Evolutionary conservation across 2,888 invertebrate genomes (phyloP).

Genomic region (Hydraecia micacea): DNA sequence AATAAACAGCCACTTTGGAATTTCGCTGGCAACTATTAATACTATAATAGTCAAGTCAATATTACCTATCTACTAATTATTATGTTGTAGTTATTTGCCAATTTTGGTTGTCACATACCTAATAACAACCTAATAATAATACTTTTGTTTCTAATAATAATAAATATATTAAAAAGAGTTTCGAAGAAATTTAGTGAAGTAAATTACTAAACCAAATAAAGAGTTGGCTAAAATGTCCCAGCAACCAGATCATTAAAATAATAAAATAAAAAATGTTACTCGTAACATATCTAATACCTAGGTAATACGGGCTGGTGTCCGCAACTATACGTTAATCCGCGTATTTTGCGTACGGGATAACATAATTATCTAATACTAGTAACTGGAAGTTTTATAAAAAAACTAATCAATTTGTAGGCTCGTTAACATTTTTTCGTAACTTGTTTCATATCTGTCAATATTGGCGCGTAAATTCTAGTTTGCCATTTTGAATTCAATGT

Average conservation of each 20-base stretch:
- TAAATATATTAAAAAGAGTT: too few species aligned
- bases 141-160: conserved; percentile 6
- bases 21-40: conserved; percentile 60
- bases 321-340: too few species aligned
- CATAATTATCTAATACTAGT: too few species aligned
- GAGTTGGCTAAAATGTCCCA: too few species aligned
- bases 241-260: too few species aligned
- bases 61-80: not conserved
- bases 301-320: too few species aligned
- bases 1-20: conserved; percentile 66
- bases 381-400: not conserved
- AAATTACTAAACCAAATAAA: too few species aligned
- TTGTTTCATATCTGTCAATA: conserved; percentile 17
- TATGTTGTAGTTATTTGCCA: not conserved
- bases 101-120: not conserved
- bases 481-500: not conserved
- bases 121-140: not conserved
- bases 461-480: conserved; percentile 40
- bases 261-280: too few species aligned
- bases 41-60: conserved; percentile 15
- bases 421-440: not conserved
- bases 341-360: too few species aligned
- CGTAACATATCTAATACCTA: too few species aligned
- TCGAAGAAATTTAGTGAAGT: too few species aligned
- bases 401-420: not conserved